Base-by-base conservation (phyloP, 2,888 invertebrate species). In the Nematopogon swammerdamellus region DNA sequence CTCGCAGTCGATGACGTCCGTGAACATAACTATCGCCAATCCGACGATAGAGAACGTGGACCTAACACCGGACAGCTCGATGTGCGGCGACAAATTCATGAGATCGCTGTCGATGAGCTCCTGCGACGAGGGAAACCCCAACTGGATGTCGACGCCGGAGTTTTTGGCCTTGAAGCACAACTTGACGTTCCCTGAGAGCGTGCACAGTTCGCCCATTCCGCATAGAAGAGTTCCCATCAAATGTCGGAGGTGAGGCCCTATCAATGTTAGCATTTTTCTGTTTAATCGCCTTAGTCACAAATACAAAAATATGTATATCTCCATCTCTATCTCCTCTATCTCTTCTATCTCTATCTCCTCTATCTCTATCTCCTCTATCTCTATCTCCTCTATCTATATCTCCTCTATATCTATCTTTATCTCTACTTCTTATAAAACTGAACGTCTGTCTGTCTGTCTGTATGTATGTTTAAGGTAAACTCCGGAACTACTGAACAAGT, bases 91-190 rank as follows among this genome's bases (percentile, higher is more conserved):
- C 51, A 75, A 72, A 59, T 84, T 84, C 54, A 80, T 82, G 49
- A 74, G 85, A 55, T 85, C 85, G n/a, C 67, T 84, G 56, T 85
- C 85, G 11, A 71, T 85, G 60, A 86, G 86, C 57, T 85, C 86
- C 6, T 85, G 82, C 46, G 88, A 88, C 56, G 90, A 89, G 54
- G 87, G 87, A 53, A 85, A 87, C 56, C 88, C 88, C 8, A 85
- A 88, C 57, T 91, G 91, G 91, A 88, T 90, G 84, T 83, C 85
- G 51, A 90, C 91, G 0, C 91, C 91, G 0, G 91, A 92, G 62
- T 82, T 91, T 49, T 64, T 92, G 51, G 91, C 91, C 1, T 79
- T 90, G 52, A 90, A 91, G 62, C 91, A 91, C 61, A 91, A 91
- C 66, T 70, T 91, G 54, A 86, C 85, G 43, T 91, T 91, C 65